These are phyloP conservation scores for Pygathrix nemaeus DNA, from an alignment of 2,113 vertebrate genomes.

Conservation along the genomic window DNA sequence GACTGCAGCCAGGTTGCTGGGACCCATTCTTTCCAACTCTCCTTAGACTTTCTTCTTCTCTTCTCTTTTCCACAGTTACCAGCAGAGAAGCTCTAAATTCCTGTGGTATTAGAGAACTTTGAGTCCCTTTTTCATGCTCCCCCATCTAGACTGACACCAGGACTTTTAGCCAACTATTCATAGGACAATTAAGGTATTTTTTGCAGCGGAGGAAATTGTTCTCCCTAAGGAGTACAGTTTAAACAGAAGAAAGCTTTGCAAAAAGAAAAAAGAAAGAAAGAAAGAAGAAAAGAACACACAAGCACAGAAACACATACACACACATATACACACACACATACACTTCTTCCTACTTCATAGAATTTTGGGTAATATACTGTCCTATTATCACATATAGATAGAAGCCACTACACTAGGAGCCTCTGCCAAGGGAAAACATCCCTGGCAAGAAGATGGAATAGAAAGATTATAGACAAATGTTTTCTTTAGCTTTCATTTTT, in stretches of 20 bases:
- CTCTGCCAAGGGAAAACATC: neutral
- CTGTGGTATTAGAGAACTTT: neutral
- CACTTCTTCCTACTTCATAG: neutral
- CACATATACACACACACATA: neutral
- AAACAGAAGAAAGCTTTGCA: neutral
- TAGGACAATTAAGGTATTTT: neutral
- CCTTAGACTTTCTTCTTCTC: neutral
- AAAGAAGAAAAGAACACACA: neutral
- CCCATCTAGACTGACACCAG: neutral
- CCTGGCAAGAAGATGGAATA: neutral
- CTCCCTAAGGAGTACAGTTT: neutral
- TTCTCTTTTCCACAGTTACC: neutral
- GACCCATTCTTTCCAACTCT: neutral
- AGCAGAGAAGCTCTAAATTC: neutral
- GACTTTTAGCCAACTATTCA: constrained; percentile 7
- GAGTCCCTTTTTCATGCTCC: neutral
- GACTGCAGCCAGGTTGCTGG: neutral
- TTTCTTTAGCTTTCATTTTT: constrained; percentile 23
- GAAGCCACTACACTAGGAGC: neutral
- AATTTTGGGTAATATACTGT: neutral
- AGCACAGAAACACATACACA: neutral
- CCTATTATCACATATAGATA: neutral
- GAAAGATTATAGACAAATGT: neutral
- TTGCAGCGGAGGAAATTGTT: neutral
- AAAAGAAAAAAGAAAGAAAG: neutral